A percentile compares a stretch with the other conserved stretches of the same genome.
These are phyloP conservation scores for Callinectes sapidus DNA, from an alignment of 2,888 invertebrate genomes.

Conservation along the genomic window DNA sequence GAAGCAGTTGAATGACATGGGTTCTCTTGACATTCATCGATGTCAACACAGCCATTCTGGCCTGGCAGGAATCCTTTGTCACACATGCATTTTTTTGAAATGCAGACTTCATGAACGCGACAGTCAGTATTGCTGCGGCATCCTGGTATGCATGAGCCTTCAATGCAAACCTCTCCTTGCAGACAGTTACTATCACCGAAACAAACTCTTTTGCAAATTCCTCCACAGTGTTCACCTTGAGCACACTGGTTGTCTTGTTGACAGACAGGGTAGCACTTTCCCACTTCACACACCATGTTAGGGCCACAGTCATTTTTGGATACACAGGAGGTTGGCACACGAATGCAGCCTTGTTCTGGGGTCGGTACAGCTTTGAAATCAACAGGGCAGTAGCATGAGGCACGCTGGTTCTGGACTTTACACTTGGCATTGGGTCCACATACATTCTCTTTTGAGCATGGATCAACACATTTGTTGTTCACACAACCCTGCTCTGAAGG, in stretches of 20 bases:
- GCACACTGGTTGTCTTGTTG: constrained; percentile 84
- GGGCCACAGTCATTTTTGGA: constrained; percentile 83
- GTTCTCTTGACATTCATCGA: constrained; percentile 84
- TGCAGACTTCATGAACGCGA: constrained; percentile 85
- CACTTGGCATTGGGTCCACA: constrained; percentile 89
- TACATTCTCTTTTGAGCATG: constrained; percentile 86
- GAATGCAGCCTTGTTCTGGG: constrained; percentile 91
- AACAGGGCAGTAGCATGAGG: constrained; percentile 86
- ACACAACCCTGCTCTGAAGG: constrained; percentile 86
- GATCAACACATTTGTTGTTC: constrained; percentile 89
- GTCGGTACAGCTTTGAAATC: constrained; percentile 92
- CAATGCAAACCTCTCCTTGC: constrained; percentile 90
- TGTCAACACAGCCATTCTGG: constrained; percentile 86
- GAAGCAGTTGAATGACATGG: constrained; percentile 86
- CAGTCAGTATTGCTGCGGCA: constrained; percentile 90
- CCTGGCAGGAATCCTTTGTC: constrained; percentile 80
- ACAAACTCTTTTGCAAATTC: constrained; percentile 89
- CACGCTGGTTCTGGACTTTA: constrained; percentile 85
- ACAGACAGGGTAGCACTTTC: constrained; percentile 87
- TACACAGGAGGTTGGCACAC: constrained; percentile 84
- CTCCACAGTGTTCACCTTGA: constrained; percentile 88
- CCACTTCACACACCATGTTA: constrained; percentile 82
- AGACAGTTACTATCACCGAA: constrained; percentile 92
- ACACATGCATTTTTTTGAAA: constrained; percentile 82
- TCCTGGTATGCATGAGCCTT: constrained; percentile 88